phyloP scores from a whole-genome alignment of 2,888 invertebrate genomes.

The Gasteruption jaculator region DNA sequence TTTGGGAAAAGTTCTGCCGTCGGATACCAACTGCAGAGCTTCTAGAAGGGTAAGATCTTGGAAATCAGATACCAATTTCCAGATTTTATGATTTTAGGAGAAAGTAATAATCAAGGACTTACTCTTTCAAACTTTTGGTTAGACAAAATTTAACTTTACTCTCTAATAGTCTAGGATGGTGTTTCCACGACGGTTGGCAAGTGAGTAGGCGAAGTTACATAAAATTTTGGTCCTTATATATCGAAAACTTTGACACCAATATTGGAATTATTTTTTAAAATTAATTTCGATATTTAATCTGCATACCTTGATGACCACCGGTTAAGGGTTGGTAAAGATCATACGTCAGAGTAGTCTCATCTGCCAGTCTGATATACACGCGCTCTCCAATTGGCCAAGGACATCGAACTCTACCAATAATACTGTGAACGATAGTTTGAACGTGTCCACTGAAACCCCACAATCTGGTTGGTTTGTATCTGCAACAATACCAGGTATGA shows the following conservation, averaged over 20 bases:
- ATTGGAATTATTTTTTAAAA: conserved; percentile 1
- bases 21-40: too few relatives aligned
- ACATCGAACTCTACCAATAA: conserved; percentile 80
- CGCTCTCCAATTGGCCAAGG: conserved; percentile 86
- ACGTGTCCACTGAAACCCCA: conserved; percentile 97
- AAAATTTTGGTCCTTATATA: neutral
- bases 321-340: conserved; percentile 83
- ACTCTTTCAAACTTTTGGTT: too few relatives aligned
- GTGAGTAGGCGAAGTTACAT: neutral
- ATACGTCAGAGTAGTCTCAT: conserved; percentile 87
- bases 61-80: too few relatives aligned
- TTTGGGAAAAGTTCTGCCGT: too few relatives aligned
- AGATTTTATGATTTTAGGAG: too few relatives aligned
- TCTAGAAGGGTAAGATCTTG: too few relatives aligned
- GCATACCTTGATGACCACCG: conserved; percentile 66
- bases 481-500: conserved; percentile 48
- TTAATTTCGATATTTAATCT: conserved; percentile 13
- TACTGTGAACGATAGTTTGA: conserved; percentile 88
- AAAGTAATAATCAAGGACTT: too few relatives aligned
- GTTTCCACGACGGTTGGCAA: too few relatives aligned
- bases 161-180: too few relatives aligned
- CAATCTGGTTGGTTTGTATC: conserved; percentile 82
- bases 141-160: too few relatives aligned
- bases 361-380: conserved; percentile 69
- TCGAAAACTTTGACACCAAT: neutral